Base-by-base conservation (phyloP, 2,797 vertebrate species). In the Nyctalus aviator region DNA sequence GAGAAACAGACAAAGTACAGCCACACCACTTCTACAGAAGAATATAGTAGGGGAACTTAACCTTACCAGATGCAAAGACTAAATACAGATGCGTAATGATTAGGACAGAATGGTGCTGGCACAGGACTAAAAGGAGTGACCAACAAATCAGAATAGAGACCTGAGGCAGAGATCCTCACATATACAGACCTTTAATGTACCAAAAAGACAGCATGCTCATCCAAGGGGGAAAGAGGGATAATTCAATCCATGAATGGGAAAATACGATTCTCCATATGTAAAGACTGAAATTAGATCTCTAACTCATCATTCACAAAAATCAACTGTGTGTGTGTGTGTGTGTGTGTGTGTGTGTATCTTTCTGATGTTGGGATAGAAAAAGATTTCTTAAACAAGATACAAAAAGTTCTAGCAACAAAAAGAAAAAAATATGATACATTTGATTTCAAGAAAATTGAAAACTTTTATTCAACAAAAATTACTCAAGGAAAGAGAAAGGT, bases 371-470 rank as follows among this genome's bases (percentile, higher is more conserved):
- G 32, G 20, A 72, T 21, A 84, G 15, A 3, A 92, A 84, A 69
- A 76, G 1, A 81, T 53, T 72, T 82, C 50, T 87, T 90, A 84
- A 87, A 57, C 3, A 88, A 95, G 21, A 93, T 48, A 78, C 50
- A 50, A 53, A 71, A 84, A 75, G 23, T 66, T 72, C 71, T 84
- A 77, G 12, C 15, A 53, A 46, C 57, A 17, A 78, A 66, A 94
- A 9, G 15, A 37, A 84, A 90, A 37, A 89, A 90, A 20, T 71
- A 0, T 48, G 21, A 50, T 57, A 37, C 0, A 21, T 32, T 82
- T 46, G 20, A 90, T 13, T 66, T 72, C 27, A 72, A 48, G 83
- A 94, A 94, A 86, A 86, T 64, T 62, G 35, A 95, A 79, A 93
- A 41, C 2, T 35, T 84, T 59, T 15, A n/a, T 85, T 85, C 78